Conservation (phyloP, 2,113 vertebrate genomes). For the Chaenocephalus aceratus region DNA sequence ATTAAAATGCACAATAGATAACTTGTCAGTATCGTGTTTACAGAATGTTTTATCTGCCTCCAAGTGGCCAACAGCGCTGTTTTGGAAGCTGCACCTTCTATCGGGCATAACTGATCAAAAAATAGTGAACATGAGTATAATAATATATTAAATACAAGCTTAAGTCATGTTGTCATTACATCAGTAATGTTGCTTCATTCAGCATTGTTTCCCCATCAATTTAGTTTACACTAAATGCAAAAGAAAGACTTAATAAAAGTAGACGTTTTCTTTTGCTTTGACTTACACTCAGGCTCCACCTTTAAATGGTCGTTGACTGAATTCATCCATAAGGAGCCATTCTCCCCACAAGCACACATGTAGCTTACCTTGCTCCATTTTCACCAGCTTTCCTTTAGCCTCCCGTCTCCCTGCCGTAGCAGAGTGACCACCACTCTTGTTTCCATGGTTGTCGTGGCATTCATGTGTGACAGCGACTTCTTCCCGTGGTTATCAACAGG, state of each 20-base stretch:
- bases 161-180: neutral
- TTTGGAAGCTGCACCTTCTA: no score
- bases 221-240: neutral
- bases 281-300: neutral
- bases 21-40: no score
- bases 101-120: no score
- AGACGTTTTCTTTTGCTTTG: neutral
- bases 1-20: no score
- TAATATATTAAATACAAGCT: no score
- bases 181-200: neutral
- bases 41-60: no score
- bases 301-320: neutral
- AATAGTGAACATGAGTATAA: no score
- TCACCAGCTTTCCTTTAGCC: neutral
- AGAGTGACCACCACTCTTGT: neutral
- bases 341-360: neutral
- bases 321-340: no score
- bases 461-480: neutral
- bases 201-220: neutral
- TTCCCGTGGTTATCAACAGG: neutral
- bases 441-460: neutral
- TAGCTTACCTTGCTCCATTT: slow-evolving; percentile 17
- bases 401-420: neutral
- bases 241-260: neutral
- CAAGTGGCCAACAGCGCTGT: no score